Evolutionary conservation across 1,140 invertebrate genomes (phyloP).

Genomic region (Eulimnadia texana): DNA sequence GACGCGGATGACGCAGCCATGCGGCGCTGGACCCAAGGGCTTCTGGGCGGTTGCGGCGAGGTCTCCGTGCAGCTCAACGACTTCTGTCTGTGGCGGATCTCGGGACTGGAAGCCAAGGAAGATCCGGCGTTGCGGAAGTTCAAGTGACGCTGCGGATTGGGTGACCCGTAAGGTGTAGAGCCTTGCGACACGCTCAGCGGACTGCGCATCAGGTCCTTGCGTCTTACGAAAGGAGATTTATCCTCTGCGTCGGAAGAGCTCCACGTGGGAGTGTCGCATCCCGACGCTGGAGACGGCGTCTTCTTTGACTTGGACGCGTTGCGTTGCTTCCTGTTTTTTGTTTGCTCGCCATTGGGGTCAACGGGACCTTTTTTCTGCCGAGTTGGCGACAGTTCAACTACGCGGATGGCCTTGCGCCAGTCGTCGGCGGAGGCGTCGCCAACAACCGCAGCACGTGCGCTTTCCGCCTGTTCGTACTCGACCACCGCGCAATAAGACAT

Average conservation of each 20-base stretch:
- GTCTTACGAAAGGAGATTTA: constrained; percentile 8
- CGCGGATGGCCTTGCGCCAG: constrained; percentile 10
- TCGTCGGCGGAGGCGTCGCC: constrained; percentile 24
- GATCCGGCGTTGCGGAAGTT: not conserved
- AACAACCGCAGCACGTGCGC: constrained; percentile 58
- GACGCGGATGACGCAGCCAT: constrained; percentile 26
- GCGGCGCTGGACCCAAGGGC: constrained; percentile 37
- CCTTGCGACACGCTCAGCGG: not conserved
- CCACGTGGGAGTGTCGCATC: constrained; percentile 5
- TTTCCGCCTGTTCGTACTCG: constrained; percentile 74
- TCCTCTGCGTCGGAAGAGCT: constrained; percentile 12
- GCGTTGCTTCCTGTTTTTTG: constrained; percentile 1
- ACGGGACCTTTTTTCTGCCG: constrained; percentile 8
- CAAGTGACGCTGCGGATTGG: constrained; percentile 5
- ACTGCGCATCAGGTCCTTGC: not conserved
- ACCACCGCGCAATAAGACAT: constrained; percentile 71
- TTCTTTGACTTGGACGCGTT: constrained; percentile 22
- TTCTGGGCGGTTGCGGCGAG: constrained; percentile 21
- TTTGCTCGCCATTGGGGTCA: not conserved
- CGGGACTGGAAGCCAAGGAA: constrained; percentile 15
- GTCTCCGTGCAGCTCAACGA: constrained; percentile 22
- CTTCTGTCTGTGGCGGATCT: constrained; percentile 19
- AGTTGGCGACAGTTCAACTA: constrained; percentile 17
- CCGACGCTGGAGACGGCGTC: constrained; percentile 4
- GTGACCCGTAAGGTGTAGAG: constrained; percentile 11